Conservation (phyloP, 2,113 vertebrate genomes). For the Toxotes jaculatrix region DNA sequence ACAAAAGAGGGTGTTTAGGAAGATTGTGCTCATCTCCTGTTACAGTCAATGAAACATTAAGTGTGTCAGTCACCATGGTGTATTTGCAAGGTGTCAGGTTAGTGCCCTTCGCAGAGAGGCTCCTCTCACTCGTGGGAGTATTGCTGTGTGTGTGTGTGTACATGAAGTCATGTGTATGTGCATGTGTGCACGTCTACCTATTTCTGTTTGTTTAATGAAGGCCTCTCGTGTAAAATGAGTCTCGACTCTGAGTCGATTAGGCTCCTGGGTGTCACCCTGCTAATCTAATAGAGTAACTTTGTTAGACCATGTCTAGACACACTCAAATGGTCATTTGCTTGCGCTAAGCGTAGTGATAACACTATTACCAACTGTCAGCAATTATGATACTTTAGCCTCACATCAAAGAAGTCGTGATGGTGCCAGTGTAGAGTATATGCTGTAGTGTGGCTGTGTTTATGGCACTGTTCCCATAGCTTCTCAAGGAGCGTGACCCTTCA, state of each 20-base stretch:
- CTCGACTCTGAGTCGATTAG: constrained; percentile 48
- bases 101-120: background rate
- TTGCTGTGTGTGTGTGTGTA: constrained; percentile 7
- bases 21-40: constrained; percentile 64
- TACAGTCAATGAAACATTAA: constrained; percentile 80
- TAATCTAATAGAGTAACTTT: constrained; percentile 53
- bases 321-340: constrained; percentile 9
- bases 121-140: background rate
- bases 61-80: constrained; percentile 66
- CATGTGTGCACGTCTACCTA: background rate
- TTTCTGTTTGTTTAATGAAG: constrained; percentile 44
- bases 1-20: constrained; percentile 32
- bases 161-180: background rate
- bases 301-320: constrained; percentile 39
- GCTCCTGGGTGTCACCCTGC: constrained; percentile 27
- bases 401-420: background rate
- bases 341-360: background rate
- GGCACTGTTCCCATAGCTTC: constrained; percentile 16
- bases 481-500: constrained; percentile 7
- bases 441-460: constrained; percentile 11
- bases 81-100: constrained; percentile 74
- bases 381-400: background rate
- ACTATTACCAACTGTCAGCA: background rate
- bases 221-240: constrained; percentile 58
- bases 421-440: background rate